Evolutionary conservation across 2,888 invertebrate genomes (phyloP).

Genomic region (Bellardia bayeri): DNA sequence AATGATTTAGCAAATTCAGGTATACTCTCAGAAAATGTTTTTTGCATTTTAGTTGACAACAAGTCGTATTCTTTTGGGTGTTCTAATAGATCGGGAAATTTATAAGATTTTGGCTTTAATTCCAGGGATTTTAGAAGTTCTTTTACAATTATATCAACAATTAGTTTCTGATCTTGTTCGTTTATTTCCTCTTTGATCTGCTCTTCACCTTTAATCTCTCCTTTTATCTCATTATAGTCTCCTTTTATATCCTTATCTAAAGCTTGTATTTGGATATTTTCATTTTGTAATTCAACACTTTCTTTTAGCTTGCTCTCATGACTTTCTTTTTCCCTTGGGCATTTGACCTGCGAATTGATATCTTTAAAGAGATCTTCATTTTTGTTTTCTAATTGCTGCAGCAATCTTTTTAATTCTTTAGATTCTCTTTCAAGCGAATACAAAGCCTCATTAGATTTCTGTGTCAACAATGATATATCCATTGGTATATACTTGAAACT

Average conservation of each 20-base stretch:
- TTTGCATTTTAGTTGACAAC: background rate
- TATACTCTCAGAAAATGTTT: conserved; percentile 64
- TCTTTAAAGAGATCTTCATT: conserved; percentile 76
- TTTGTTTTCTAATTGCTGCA: conserved; percentile 78
- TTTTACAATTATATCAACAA: conserved; percentile 9
- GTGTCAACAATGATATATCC: conserved; percentile 28
- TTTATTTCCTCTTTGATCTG: background rate
- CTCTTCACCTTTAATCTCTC: background rate
- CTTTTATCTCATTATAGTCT: background rate
- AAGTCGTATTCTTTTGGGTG: conserved; percentile 77
- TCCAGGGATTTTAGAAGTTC: conserved; percentile 61
- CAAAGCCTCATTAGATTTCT: conserved; percentile 46
- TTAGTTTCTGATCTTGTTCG: background rate
- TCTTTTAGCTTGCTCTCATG: background rate
- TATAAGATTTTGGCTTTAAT: conserved; percentile 72
- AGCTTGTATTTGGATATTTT: background rate
- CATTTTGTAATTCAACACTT: background rate
- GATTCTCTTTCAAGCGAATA: conserved; percentile 76
- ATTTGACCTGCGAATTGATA: conserved; percentile 52
- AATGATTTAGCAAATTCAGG: conserved; percentile 72
- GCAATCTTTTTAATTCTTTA: conserved; percentile 74
- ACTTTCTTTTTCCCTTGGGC: conserved; percentile 17
- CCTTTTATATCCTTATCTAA: background rate
- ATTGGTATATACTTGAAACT: conserved; percentile 27
- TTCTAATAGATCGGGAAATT: conserved; percentile 74